phyloP scores from a whole-genome alignment of 2,888 invertebrate species.

The Anthophora plumipes region DNA sequence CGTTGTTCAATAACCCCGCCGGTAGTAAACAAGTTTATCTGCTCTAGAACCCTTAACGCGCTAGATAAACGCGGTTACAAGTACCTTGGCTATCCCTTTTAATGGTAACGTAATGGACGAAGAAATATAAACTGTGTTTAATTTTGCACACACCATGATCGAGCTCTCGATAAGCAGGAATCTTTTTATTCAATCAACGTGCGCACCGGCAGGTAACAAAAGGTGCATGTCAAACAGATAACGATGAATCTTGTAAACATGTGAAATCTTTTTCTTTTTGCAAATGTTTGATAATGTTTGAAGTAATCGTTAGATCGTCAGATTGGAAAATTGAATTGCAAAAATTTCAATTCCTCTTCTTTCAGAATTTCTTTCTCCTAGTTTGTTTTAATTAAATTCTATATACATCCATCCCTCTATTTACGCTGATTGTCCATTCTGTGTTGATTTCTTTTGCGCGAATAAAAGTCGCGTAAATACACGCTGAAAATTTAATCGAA shows the following conservation, averaged over 20 bases:
- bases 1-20: conserved; percentile 51
- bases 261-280: no score
- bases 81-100: not conserved
- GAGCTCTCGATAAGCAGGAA: not conserved
- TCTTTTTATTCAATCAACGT: not conserved
- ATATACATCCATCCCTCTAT: no score
- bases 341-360: no score
- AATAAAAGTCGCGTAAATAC: no score
- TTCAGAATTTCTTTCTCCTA: no score
- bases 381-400: no score
- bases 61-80: not conserved
- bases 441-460: no score
- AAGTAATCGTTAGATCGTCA: no score
- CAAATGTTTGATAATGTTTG: no score
- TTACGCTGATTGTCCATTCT: no score
- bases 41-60: conserved; percentile 12
- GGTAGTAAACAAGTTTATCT: conserved; percentile 40
- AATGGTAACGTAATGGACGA: not conserved
- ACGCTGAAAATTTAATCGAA: no score
- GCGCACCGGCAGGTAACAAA: not conserved
- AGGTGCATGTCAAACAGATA: not conserved
- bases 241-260: not conserved
- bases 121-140: not conserved
- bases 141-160: not conserved
- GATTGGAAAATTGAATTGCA: no score